phyloP scores from a whole-genome alignment of 2,113 vertebrate species.

The Pelecanus crispus region DNA sequence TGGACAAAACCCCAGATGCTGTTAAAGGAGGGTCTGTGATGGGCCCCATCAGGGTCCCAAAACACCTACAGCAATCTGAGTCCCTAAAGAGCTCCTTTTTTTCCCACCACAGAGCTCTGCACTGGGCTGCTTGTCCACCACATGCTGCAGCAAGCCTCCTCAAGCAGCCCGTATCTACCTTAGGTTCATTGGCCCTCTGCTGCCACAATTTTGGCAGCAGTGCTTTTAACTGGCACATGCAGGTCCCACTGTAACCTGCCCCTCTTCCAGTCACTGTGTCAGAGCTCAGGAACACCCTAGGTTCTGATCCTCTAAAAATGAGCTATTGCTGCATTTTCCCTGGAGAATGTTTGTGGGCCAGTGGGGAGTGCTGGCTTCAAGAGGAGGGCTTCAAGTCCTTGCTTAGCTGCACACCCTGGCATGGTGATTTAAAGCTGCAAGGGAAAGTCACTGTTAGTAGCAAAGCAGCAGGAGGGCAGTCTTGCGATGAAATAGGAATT shows the following conservation, averaged over 20 bases:
- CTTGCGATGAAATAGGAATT: not conserved
- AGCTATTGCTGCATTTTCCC: not conserved
- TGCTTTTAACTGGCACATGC: not conserved
- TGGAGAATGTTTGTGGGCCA: not conserved
- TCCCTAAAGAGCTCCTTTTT: not conserved
- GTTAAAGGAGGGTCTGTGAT: not conserved
- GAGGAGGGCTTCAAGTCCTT: not conserved
- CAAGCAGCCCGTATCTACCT: rapidly evolving
- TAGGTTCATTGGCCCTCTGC: rapidly evolving
- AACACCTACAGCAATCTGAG: not conserved
- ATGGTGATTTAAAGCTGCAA: not conserved
- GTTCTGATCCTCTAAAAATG: not conserved
- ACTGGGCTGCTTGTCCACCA: not conserved
- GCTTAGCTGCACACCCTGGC: not conserved
- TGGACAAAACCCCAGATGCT: not conserved
- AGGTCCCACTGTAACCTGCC: not conserved
- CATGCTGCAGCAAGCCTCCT: not conserved
- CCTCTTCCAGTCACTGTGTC: rapidly evolving
- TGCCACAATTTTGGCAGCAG: not conserved
- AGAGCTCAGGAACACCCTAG: not conserved
- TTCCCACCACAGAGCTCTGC: not conserved
- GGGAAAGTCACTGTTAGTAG: not conserved
- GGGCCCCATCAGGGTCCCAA: rapidly evolving
- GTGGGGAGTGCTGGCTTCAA: not conserved
- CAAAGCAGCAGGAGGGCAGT: not conserved